Evolutionary conservation across 1,140 invertebrate genomes (phyloP).

Genomic region (Drosophila guanche): DNA sequence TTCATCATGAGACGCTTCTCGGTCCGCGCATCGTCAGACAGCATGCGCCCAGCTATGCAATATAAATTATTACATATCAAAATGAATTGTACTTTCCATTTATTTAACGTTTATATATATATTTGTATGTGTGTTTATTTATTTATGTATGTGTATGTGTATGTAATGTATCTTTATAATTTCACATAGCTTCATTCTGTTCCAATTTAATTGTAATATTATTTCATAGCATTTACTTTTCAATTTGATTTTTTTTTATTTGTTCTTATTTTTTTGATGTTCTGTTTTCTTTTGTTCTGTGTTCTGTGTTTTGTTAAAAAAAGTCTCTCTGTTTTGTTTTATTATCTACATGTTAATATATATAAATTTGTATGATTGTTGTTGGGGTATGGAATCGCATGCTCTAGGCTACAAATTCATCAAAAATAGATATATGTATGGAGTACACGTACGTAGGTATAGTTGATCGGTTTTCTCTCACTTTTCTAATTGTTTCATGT

Average conservation of each 20-base stretch:
- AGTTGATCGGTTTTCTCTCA: slow-evolving; percentile 9
- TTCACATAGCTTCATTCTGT: slow-evolving; percentile 12
- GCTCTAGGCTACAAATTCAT: slow-evolving; percentile 9
- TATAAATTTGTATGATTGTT: neutral
- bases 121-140: neutral
- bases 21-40: no score
- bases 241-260: slow-evolving; percentile 2
- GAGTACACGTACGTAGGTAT: slow-evolving; percentile 1
- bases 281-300: no score
- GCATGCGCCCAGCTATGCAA: no score
- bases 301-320: neutral
- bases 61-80: no score
- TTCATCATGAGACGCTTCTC: no score
- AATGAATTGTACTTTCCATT: slow-evolving; percentile 9
- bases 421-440: neutral
- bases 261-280: neutral
- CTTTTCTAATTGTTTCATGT: no score
- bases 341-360: no score
- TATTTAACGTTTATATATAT: slow-evolving; percentile 24
- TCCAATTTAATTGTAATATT: slow-evolving; percentile 7
- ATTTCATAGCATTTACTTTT: slow-evolving; percentile 3
- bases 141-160: slow-evolving; percentile 3
- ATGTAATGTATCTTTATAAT: slow-evolving; percentile 1
- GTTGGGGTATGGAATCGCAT: slow-evolving; percentile 6
- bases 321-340: no score